Evolutionary conservation across 1,140 invertebrate genomes (phyloP).

Genomic region (Himalopsyche phryganea): DNA sequence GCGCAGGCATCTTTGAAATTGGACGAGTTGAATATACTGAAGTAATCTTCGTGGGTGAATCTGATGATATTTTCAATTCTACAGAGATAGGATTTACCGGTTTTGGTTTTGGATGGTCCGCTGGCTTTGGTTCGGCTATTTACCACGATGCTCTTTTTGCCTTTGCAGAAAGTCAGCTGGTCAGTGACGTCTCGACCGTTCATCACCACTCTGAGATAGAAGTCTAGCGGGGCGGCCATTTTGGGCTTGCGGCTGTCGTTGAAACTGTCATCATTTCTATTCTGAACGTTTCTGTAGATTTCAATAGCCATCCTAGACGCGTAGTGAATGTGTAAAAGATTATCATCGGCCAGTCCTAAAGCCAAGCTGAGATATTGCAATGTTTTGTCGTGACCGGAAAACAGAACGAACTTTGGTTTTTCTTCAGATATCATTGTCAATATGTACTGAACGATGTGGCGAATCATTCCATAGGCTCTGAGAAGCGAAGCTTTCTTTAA

Average conservation of each 20-base stretch:
- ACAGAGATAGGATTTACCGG: slow-evolving; percentile 63
- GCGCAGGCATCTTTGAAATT: slow-evolving; percentile 83
- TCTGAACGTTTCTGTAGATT: slow-evolving; percentile 58
- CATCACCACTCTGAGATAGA: slow-evolving; percentile 77
- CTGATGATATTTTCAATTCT: slow-evolving; percentile 81
- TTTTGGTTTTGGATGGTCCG: slow-evolving; percentile 40
- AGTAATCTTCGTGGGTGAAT: slow-evolving; percentile 83
- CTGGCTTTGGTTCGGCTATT: slow-evolving; percentile 40
- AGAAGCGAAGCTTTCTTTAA: slow-evolving; percentile 67
- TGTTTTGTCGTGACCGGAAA: slow-evolving; percentile 89
- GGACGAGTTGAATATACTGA: slow-evolving; percentile 71
- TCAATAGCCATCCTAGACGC: slow-evolving; percentile 84
- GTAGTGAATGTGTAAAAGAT: slow-evolving; percentile 63
- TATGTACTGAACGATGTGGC: slow-evolving; percentile 75
- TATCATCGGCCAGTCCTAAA: slow-evolving; percentile 62
- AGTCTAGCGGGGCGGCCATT: slow-evolving; percentile 54
- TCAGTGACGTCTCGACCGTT: slow-evolving; percentile 86
- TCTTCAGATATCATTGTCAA: slow-evolving; percentile 72
- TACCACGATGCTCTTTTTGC: slow-evolving; percentile 42
- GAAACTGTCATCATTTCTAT: slow-evolving; percentile 44
- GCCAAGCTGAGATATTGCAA: slow-evolving; percentile 77
- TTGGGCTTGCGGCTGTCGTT: slow-evolving; percentile 37
- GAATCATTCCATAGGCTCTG: slow-evolving; percentile 71
- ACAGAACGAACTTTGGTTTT: slow-evolving; percentile 77
- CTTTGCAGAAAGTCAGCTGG: slow-evolving; percentile 75